Percentiles rank a stretch among this genome's conserved stretches.
These are phyloP conservation scores for Phyto melanocephala DNA, from an alignment of 2,888 invertebrate genomes.

Conservation along the genomic window DNA sequence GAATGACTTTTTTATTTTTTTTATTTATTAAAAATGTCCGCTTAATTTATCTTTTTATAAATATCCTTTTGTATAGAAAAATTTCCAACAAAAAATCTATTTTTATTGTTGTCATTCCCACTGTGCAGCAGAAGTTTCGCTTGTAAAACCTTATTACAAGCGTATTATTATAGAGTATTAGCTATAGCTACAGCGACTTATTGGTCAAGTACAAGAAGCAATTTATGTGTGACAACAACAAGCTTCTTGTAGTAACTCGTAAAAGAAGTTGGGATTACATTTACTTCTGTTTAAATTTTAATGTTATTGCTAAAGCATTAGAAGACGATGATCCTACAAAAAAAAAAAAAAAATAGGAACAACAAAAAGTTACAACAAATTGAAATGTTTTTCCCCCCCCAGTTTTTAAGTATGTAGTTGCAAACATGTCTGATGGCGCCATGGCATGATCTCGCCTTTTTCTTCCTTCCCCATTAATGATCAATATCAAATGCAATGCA, in stretches of 20 bases:
- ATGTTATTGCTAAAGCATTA: background rate
- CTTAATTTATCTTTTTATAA: too few relatives aligned
- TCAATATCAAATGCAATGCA: constrained; percentile 51
- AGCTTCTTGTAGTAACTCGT: constrained; percentile 16
- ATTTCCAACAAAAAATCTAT: too few relatives aligned
- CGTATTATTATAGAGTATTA: too few relatives aligned
- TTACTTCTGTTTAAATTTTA: background rate
- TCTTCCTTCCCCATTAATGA: constrained; percentile 50
- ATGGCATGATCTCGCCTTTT: constrained; percentile 22
- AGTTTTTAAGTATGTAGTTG: constrained; percentile 7
- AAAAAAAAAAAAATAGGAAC: constrained; percentile 4
- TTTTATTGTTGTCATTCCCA: too few relatives aligned
- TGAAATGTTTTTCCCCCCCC: too few relatives aligned
- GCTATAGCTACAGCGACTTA: background rate
- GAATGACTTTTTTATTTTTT: too few relatives aligned
- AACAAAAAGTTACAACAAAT: background rate
- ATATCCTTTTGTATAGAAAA: too few relatives aligned
- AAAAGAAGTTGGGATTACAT: background rate
- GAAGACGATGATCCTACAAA: constrained; percentile 19
- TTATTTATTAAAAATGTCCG: too few relatives aligned
- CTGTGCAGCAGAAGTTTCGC: constrained; percentile 12
- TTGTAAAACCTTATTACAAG: background rate
- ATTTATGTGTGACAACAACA: constrained; percentile 39
- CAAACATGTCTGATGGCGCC: constrained; percentile 60
- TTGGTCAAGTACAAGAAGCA: background rate